These are phyloP conservation scores for Saturnia pavonia DNA, from an alignment of 2,888 invertebrate genomes.

Conservation along the genomic window DNA sequence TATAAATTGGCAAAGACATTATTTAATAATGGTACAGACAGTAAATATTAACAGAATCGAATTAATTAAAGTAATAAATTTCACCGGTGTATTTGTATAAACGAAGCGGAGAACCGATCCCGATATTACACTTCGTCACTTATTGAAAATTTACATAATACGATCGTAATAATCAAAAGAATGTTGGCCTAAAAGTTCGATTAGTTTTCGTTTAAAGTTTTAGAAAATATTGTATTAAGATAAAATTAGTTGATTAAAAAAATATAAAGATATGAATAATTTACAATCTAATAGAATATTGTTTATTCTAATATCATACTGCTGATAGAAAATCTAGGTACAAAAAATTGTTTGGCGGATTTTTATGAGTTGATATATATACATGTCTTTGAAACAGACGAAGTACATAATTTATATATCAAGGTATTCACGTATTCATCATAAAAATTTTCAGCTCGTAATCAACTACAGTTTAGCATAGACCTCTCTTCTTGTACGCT, in stretches of 20 bases:
- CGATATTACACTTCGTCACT: background rate
- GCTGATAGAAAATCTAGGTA: background rate
- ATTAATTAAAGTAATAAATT: slow-evolving; percentile 16
- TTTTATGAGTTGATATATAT: no score
- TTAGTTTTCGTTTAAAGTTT: background rate
- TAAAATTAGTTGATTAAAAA: background rate
- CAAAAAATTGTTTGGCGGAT: no score
- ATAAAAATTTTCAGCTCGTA: no score
- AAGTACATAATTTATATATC: no score
- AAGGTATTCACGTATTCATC: no score
- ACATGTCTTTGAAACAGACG: no score
- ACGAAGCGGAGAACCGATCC: background rate
- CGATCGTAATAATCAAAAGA: background rate
- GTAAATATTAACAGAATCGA: slow-evolving; percentile 9
- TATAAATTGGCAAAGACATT: slow-evolving; percentile 10
- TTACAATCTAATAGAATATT: background rate
- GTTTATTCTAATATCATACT: background rate
- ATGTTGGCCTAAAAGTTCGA: background rate
- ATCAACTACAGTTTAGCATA: no score
- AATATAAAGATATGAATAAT: background rate
- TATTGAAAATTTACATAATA: slow-evolving; percentile 10
- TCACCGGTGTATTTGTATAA: slow-evolving; percentile 3
- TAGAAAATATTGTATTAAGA: background rate
- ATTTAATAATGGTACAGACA: slow-evolving; percentile 6
- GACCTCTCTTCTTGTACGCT: no score